These are phyloP conservation scores for Anodontia alba DNA, from an alignment of 2,888 invertebrate species.

Conservation along the genomic window DNA sequence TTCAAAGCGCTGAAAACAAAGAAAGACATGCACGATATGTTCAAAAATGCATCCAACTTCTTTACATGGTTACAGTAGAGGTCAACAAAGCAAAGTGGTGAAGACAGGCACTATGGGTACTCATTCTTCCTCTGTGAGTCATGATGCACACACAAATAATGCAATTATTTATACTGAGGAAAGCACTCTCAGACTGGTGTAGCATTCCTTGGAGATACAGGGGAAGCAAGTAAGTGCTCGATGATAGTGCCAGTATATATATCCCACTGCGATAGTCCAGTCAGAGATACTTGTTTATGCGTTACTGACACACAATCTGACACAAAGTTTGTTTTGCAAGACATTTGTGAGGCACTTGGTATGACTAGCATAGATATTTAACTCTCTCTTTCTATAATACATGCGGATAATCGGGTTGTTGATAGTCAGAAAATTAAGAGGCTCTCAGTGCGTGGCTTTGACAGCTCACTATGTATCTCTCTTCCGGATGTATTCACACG, in stretches of 20 bases:
- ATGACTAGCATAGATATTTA: too few species aligned
- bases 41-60: slow-evolving; percentile 33
- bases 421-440: slow-evolving; percentile 27
- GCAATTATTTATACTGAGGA: too few species aligned
- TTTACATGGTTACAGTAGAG: slow-evolving; percentile 36
- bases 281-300: slow-evolving; percentile 57
- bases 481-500: slow-evolving; percentile 57
- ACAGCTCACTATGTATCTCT: slow-evolving; percentile 23
- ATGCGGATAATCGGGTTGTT: slow-evolving; percentile 28
- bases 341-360: too few species aligned
- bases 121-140: not conserved
- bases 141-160: too few species aligned
- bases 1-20: slow-evolving; percentile 31
- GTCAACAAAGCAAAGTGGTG: not conserved
- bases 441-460: slow-evolving; percentile 52
- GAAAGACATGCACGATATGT: slow-evolving; percentile 37
- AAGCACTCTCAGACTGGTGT: too few species aligned
- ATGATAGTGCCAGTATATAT: slow-evolving; percentile 49
- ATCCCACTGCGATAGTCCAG: slow-evolving; percentile 36
- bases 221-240: not conserved
- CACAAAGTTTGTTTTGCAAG: slow-evolving; percentile 51
- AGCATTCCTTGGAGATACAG: not conserved
- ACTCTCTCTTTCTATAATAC: too few species aligned
- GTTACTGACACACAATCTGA: slow-evolving; percentile 63
- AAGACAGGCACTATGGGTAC: not conserved